Evolutionary conservation across 2,888 invertebrate species (phyloP).

Genomic region (Rhamphomyia laevipes): DNA sequence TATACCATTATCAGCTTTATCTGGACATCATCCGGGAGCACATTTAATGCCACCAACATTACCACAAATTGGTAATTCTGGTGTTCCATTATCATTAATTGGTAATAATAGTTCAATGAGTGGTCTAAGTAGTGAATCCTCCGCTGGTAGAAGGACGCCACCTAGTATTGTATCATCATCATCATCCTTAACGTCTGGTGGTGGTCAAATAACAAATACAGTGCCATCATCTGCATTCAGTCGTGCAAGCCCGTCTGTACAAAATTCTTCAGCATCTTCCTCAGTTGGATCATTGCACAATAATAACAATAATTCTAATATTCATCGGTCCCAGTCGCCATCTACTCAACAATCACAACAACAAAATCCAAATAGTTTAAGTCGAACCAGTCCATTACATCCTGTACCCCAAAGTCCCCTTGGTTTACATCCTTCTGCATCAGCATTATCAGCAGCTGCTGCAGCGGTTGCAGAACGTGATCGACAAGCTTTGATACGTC

Average conservation of each 20-base stretch:
- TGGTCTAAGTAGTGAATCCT: slow-evolving; percentile 15
- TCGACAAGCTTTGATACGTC: slow-evolving; percentile 34
- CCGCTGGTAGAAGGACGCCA: slow-evolving; percentile 32
- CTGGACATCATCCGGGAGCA: slow-evolving; percentile 24
- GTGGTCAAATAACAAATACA: slow-evolving; percentile 26
- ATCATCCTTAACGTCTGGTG: slow-evolving; percentile 23
- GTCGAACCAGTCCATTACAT: slow-evolving; percentile 37
- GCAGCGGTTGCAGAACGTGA: slow-evolving; percentile 38
- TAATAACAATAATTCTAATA: slow-evolving; percentile 22
- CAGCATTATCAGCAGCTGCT: slow-evolving; percentile 37
- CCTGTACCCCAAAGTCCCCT: slow-evolving; percentile 37
- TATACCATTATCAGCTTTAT: slow-evolving; percentile 20
- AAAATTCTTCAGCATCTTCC: slow-evolving; percentile 24
- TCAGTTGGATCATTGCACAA: slow-evolving; percentile 20
- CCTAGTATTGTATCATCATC: slow-evolving; percentile 29
- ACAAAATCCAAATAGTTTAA: slow-evolving; percentile 29
- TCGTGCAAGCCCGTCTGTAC: slow-evolving; percentile 38
- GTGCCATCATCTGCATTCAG: slow-evolving; percentile 38
- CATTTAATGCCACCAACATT: slow-evolving; percentile 24
- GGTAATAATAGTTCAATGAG: slow-evolving; percentile 11
- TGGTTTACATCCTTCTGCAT: slow-evolving; percentile 37
- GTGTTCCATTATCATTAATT: slow-evolving; percentile 22
- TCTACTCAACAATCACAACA: slow-evolving; percentile 18
- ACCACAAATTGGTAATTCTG: slow-evolving; percentile 15
- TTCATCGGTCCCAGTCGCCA: slow-evolving; percentile 35